These are phyloP conservation scores for Phyllotis vaccarum DNA, from an alignment of 2,797 vertebrate species.

Conservation along the genomic window DNA sequence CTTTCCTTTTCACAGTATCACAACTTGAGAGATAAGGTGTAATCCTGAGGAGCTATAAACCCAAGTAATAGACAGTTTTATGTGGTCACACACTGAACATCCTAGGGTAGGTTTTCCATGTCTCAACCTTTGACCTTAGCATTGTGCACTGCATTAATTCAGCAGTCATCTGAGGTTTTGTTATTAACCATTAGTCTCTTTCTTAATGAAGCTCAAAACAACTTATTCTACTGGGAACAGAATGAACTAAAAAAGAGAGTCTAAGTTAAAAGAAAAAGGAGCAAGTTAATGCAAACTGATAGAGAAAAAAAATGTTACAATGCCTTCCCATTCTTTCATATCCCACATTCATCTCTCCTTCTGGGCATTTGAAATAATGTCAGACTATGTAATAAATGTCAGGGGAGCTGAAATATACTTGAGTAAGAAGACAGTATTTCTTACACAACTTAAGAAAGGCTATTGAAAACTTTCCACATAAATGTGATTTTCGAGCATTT, in stretches of 20 bases:
- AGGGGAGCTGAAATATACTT: conserved; percentile 67
- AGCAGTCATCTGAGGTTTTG: background rate
- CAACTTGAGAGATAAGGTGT: background rate
- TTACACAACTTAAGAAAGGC: conserved; percentile 44
- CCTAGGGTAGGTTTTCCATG: background rate
- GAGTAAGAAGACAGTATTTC: conserved; percentile 58
- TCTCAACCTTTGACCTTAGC: background rate
- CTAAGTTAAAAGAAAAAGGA: conserved; percentile 50
- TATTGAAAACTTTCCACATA: conserved; percentile 56
- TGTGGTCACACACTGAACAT: background rate
- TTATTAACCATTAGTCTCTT: conserved; percentile 34
- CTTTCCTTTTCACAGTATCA: background rate
- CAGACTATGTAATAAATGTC: conserved; percentile 72
- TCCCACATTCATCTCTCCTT: conserved; percentile 62
- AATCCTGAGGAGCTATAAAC: background rate
- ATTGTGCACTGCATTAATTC: background rate
- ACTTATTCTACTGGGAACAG: conserved; percentile 12
- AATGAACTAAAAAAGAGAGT: background rate
- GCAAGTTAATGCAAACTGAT: conserved; percentile 52
- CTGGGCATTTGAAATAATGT: conserved; percentile 68
- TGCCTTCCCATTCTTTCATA: conserved; percentile 44
- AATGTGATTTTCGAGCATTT: conserved; percentile 65
- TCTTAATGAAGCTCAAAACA: conserved; percentile 60
- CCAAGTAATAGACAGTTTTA: background rate
- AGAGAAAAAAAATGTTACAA: conserved; percentile 14